phyloP scores from a whole-genome alignment of 1,140 invertebrate species.

The Hyposmocoma kahamanoa region DNA sequence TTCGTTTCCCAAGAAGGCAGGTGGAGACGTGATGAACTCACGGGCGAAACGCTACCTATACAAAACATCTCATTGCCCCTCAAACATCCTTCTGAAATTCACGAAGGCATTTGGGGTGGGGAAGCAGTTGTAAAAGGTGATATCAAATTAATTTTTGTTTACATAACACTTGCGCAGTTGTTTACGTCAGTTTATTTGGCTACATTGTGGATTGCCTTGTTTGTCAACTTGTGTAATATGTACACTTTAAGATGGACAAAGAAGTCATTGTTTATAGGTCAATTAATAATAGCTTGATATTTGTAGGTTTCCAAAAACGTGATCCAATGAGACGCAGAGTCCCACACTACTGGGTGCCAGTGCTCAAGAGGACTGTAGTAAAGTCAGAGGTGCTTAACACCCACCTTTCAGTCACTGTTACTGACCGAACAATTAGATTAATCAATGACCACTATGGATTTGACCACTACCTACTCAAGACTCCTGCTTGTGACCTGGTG shows the following conservation, averaged over 20 bases:
- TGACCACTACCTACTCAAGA: conserved; percentile 96
- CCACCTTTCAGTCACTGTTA: conserved; percentile 87
- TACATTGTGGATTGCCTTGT: too few species aligned
- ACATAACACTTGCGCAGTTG: neutral
- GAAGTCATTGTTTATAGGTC: neutral
- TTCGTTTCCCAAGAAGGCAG: conserved; percentile 84
- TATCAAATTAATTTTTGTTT: conserved; percentile 2
- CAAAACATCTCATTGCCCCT: conserved; percentile 88
- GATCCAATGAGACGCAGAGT: conserved; percentile 75
- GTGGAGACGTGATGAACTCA: conserved; percentile 82
- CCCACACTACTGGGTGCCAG: conserved; percentile 91
- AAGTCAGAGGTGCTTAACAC: conserved; percentile 95
- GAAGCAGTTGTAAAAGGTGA: conserved; percentile 90
- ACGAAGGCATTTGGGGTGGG: conserved; percentile 96
- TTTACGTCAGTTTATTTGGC: neutral
- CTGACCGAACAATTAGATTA: conserved; percentile 84
- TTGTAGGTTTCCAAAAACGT: conserved; percentile 84
- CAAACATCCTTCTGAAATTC: conserved; percentile 84
- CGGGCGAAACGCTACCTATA: conserved; percentile 80
- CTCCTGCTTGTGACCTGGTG: conserved; percentile 89
- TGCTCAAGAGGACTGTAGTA: conserved; percentile 84
- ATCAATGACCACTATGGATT: conserved; percentile 95
- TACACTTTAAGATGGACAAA: neutral
- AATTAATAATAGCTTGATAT: neutral
- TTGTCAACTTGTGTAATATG: neutral